Evolutionary conservation across 1,140 invertebrate genomes (phyloP).

Genomic region (Reticulitermes speratus): DNA sequence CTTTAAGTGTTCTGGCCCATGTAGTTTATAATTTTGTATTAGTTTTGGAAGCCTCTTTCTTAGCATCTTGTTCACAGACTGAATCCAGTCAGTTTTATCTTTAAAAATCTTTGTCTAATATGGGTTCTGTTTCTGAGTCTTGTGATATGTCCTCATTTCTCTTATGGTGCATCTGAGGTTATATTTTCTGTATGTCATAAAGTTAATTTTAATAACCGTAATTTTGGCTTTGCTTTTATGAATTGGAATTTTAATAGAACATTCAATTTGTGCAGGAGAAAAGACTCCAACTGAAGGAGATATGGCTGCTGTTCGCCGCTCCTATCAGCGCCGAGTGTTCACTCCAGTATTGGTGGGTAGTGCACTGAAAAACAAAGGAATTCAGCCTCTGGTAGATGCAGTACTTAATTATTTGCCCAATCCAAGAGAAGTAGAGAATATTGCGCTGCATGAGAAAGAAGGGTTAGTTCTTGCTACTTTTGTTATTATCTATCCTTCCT

Average conservation of each 20-base stretch:
- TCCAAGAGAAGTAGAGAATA: too few relatives aligned
- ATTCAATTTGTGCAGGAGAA: conserved; percentile 61
- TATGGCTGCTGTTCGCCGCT: conserved; percentile 78
- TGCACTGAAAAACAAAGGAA: too few relatives aligned
- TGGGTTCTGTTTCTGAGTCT: too few relatives aligned
- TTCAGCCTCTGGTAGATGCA: too few relatives aligned
- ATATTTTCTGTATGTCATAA: not conserved
- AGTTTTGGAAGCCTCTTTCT: not conserved
- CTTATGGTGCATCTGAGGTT: not conserved
- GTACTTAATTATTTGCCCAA: too few relatives aligned
- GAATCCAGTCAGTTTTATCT: not conserved
- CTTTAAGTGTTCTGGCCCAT: not conserved
- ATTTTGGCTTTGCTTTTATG: conserved; percentile 35
- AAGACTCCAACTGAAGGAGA: conserved; percentile 72
- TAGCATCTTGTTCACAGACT: not conserved
- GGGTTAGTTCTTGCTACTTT: not conserved
- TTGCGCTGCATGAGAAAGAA: too few relatives aligned
- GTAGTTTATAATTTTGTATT: not conserved
- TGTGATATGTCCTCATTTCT: too few relatives aligned
- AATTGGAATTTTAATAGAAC: too few relatives aligned
- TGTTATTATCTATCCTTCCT: too few relatives aligned
- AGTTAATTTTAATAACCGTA: not conserved
- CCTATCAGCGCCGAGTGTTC: conserved; percentile 81
- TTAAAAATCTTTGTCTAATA: too few relatives aligned
- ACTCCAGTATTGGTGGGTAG: conserved; percentile 86